phyloP scores from a whole-genome alignment of 2,797 vertebrate genomes.

The Basileuterus tristriatus region DNA sequence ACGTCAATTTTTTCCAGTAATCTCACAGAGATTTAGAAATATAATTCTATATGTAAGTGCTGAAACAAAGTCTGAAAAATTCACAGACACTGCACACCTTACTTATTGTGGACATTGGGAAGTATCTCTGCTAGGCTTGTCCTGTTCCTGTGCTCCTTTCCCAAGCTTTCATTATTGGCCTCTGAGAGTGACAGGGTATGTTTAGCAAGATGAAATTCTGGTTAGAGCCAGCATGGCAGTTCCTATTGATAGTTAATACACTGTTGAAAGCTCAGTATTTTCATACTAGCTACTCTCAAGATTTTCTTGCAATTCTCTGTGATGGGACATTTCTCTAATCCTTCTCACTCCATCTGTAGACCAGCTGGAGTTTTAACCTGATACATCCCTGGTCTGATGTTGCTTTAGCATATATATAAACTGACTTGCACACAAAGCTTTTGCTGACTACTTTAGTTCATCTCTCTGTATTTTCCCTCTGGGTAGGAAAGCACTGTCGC shows the following conservation, averaged over 20 bases:
- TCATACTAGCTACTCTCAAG: background rate
- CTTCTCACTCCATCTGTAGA: conserved; percentile 28
- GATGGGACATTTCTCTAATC: conserved; percentile 22
- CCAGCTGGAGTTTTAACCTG: conserved; percentile 34
- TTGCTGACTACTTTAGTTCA: background rate
- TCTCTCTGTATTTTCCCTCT: background rate
- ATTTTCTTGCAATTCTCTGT: background rate
- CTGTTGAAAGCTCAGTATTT: conserved; percentile 33
- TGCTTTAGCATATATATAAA: background rate
- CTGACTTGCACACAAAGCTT: background rate
- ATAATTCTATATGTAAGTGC: background rate
- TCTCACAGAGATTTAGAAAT: background rate
- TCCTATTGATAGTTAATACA: background rate
- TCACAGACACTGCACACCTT: background rate
- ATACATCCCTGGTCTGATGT: background rate
- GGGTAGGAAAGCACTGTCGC: background rate
- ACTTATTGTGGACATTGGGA: background rate
- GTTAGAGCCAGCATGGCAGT: background rate
- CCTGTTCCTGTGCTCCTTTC: background rate
- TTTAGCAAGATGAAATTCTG: background rate
- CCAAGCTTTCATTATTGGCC: background rate
- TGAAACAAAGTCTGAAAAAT: background rate
- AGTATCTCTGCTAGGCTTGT: background rate
- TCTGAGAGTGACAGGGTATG: background rate
- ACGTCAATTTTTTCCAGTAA: background rate